Base-by-base conservation (phyloP, 2,888 invertebrate genomes). In the Mythimna impura region DNA sequence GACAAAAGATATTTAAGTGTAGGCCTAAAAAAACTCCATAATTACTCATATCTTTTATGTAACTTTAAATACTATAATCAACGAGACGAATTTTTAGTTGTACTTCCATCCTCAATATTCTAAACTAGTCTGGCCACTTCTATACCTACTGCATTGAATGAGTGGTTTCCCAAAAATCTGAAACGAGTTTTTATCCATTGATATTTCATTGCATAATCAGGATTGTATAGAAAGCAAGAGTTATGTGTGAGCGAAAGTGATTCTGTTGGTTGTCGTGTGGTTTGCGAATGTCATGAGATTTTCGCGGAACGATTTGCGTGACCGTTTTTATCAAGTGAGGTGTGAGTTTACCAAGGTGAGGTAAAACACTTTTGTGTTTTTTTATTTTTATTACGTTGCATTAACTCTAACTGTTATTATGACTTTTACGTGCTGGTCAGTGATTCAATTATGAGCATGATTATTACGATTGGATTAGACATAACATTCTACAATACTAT, bases 201-300 rank as follows among this genome's bases (percentile, higher is more conserved):
- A 72, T 64, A 82, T 76, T 63, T 65, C 10, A 68, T 86, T 86
- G 65, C 71, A 83, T 80, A 85, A 84, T 66, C 73, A 76, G 76
- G 74, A 80, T 74, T 73, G 61, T 80, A 70, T 80, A 83, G 84
- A 85, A 86, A 83, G 82, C 77, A 77, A 80, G 60, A 85, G 80
- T 76, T 76, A 74, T 68, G 40, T 81, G 73, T 68, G 66, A 74
- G 84, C 85, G 84, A 84, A 84, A 84, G 84, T 78, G 61, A 75
- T 71, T 83, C 74, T 78, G 30, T 78, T 62, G 78, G 47, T 64
- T 69, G 54, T 68, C 52, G 69, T 70, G 84, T 82, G 76, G 80
- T 76, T 81, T 72, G 73, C 83, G 55, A 84, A 84, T 85, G 73
- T 82, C 78, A 78, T 69, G 77, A 72, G 66, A 66, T 78, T 84